Evolutionary conservation across 2,888 invertebrate species (phyloP), one percentile per base, ranked within the genome.

Genomic region (Xestia c-nigrum): DNA sequence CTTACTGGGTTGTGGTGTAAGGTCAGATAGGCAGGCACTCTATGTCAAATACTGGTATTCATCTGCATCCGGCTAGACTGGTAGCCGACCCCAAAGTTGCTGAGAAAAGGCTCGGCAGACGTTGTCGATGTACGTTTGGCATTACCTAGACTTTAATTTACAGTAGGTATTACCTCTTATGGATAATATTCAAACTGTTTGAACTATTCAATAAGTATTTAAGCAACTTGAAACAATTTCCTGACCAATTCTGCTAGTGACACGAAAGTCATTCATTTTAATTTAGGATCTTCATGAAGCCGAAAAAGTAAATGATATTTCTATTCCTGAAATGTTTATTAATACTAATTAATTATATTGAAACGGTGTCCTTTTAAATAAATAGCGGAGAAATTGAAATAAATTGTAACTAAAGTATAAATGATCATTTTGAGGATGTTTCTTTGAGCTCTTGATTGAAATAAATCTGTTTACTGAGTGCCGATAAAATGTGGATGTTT

Each of bases 311-410:
- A 47, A 79, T 64, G 5, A 57, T 64, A 38, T 59, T 47, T 31
- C 55, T 63, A 70, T 67, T 67, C 52, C 59, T 71, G 47, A 70
- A 73, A 68, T 10, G 9, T 57, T 67, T 80, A 71, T 84, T 64
- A 47, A 79, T 79, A 84, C 64, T 40, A 84, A 81, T 84, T 74
- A 68, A 73, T 84, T 71, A 67, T 59, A 57, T 65, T 47, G 69
- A 59, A 81, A 55, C 19, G 38, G 21, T 65, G 57, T 59, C 55
- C 47, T 43, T 69, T 24, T 24, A 52, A 50, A 78, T 38, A 57
- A 70, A 76, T 65, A 38, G 64, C 31, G 52, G 7, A 57, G 40
- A 43, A 67, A 74, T 73, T 38, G 38, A 68, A 74, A 80, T 70
- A 67, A 65, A 81, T 77, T 7, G 38, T 64, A 5, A 7, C 3